Evolutionary conservation across 2,113 vertebrate genomes (phyloP).

Genomic region (Stegastes partitus): DNA sequence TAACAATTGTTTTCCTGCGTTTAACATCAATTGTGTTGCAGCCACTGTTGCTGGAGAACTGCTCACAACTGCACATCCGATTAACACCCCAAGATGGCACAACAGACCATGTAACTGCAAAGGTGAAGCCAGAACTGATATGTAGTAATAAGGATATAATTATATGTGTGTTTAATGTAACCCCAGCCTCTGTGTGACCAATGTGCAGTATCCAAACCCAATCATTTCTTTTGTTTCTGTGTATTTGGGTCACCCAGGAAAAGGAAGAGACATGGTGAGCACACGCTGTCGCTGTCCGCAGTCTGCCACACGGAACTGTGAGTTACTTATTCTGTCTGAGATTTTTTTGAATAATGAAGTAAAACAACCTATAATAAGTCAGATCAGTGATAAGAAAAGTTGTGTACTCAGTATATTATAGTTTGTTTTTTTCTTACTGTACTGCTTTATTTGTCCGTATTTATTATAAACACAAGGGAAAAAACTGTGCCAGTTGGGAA

Average conservation of each 20-base stretch:
- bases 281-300: constrained; percentile 4
- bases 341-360: too few relatives aligned
- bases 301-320: constrained; percentile 23
- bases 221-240: constrained; percentile 1
- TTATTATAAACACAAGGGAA: neutral
- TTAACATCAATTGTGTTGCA: constrained; percentile 6
- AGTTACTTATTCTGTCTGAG: constrained; percentile 17
- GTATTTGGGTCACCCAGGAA: constrained; percentile 31
- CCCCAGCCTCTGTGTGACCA: neutral
- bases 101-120: constrained; percentile 43
- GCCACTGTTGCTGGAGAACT: constrained; percentile 5
- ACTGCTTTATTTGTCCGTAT: constrained; percentile 14
- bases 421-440: neutral
- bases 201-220: neutral
- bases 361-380: too few relatives aligned
- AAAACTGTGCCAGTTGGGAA: neutral
- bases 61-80: neutral
- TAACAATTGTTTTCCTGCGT: too few relatives aligned
- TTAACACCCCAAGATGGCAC: neutral
- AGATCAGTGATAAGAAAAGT: neutral
- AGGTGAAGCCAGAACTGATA: constrained; percentile 39
- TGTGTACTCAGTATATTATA: neutral
- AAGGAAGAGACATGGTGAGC: neutral
- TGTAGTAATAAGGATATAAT: neutral
- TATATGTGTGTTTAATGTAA: neutral